A percentile compares a stretch with the other conserved stretches of the same genome.
Evolutionary conservation across 2,797 vertebrate genomes (phyloP).

Genomic region (Heterohyrax brucei): DNA sequence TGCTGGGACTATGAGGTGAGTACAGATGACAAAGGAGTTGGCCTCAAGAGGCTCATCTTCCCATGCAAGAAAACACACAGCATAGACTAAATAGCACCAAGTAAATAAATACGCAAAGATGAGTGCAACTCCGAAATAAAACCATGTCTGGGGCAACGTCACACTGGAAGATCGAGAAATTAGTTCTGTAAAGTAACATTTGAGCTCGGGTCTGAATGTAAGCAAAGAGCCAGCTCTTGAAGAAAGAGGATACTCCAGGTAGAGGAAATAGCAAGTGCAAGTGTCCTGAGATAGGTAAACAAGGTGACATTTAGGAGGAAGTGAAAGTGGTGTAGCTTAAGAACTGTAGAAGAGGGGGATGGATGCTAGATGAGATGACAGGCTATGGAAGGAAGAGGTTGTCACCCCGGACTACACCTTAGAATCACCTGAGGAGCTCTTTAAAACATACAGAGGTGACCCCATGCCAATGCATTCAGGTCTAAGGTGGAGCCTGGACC

Average conservation of each 20-base stretch:
- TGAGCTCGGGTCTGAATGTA: not conserved
- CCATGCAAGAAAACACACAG: not conserved
- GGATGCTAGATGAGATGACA: not conserved
- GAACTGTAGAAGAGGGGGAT: not conserved
- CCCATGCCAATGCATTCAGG: not conserved
- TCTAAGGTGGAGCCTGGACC: not conserved
- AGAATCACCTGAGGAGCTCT: not conserved
- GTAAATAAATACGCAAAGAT: not conserved
- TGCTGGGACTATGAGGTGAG: accelerated
- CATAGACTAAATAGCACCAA: not conserved
- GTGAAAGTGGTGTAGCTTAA: not conserved
- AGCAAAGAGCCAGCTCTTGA: not conserved
- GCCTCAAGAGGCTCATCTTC: not conserved
- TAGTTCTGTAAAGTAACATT: not conserved
- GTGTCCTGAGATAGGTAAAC: not conserved
- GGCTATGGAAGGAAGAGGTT: not conserved
- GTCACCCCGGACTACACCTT: no score
- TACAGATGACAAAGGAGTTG: not conserved
- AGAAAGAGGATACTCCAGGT: not conserved
- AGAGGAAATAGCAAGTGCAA: not conserved
- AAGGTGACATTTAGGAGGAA: not conserved
- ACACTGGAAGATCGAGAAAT: not conserved
- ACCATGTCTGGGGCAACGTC: not conserved
- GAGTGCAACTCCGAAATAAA: not conserved
- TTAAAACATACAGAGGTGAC: not conserved